These are phyloP conservation scores for Idaea straminata DNA, from an alignment of 2,888 invertebrate species.

Conservation along the genomic window DNA sequence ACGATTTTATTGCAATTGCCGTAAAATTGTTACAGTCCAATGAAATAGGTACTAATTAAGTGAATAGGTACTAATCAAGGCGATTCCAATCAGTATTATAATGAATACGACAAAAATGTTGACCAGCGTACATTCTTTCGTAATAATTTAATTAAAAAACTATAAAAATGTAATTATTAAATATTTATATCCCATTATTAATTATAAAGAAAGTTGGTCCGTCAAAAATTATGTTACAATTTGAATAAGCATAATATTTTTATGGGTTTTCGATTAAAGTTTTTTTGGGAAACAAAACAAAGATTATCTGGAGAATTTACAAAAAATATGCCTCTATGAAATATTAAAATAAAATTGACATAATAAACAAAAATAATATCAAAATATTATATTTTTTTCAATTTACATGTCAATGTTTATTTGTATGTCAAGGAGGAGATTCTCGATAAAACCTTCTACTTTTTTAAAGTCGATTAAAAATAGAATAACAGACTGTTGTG, in stretches of 20 bases:
- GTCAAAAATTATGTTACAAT: neutral
- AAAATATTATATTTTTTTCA: too few relatives aligned
- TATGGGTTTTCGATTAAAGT: neutral
- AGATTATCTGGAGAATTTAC: too few relatives aligned
- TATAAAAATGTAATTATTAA: neutral
- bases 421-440: too few relatives aligned
- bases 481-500: too few relatives aligned
- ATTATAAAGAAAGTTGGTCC: neutral
- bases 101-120: constrained; percentile 11
- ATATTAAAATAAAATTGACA: too few relatives aligned
- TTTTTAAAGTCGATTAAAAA: too few relatives aligned
- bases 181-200: neutral
- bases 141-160: neutral
- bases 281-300: neutral
- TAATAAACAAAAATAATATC: too few relatives aligned
- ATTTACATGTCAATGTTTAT: too few relatives aligned
- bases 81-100: constrained; percentile 22
- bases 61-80: constrained; percentile 11
- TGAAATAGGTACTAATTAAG: constrained; percentile 22
- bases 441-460: too few relatives aligned
- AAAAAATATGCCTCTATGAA: too few relatives aligned
- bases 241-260: neutral
- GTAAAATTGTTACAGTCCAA: constrained; percentile 24
- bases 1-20: constrained; percentile 27
- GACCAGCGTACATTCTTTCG: neutral